These are phyloP conservation scores for Drosophila austrosaltans DNA, from an alignment of 2,888 invertebrate genomes.

Conservation along the genomic window DNA sequence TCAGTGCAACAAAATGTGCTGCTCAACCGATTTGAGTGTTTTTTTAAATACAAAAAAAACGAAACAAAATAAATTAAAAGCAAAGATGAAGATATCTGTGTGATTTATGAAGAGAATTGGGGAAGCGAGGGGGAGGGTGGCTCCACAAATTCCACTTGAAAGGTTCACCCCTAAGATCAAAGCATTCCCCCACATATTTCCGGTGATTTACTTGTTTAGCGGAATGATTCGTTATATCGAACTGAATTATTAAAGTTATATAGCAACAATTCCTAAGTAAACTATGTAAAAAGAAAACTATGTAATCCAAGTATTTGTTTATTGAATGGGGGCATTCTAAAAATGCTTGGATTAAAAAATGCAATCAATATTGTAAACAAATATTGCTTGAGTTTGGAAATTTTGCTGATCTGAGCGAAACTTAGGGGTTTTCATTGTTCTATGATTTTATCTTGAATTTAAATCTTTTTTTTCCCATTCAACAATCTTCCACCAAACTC, in stretches of 20 bases:
- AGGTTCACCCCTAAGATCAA: not conserved
- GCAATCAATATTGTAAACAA: too few species aligned
- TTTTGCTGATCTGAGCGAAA: too few species aligned
- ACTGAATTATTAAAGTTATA: not conserved
- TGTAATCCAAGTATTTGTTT: not conserved
- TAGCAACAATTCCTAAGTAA: not conserved
- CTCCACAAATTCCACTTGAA: slow-evolving; percentile 20
- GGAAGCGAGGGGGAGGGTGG: slow-evolving; percentile 6
- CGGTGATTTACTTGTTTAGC: slow-evolving; percentile 4
- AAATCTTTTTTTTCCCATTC: too few species aligned
- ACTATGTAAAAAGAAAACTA: not conserved
- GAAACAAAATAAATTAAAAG: slow-evolving; percentile 30
- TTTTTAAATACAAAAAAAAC: slow-evolving; percentile 22
- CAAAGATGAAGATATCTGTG: slow-evolving; percentile 38
- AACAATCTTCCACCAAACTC: too few species aligned
- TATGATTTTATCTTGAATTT: too few species aligned
- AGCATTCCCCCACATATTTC: not conserved
- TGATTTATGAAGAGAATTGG: not conserved
- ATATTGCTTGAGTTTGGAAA: too few species aligned
- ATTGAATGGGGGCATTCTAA: not conserved
- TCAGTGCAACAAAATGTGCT: slow-evolving; percentile 35
- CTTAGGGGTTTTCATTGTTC: too few species aligned
- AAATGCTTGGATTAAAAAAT: too few species aligned
- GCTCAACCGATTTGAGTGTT: slow-evolving; percentile 14
- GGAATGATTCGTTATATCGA: not conserved